Evolutionary conservation across 2,797 vertebrate species (phyloP), one percentile per base, ranked within the genome.

Genomic region (Aulostomus chinensis): DNA sequence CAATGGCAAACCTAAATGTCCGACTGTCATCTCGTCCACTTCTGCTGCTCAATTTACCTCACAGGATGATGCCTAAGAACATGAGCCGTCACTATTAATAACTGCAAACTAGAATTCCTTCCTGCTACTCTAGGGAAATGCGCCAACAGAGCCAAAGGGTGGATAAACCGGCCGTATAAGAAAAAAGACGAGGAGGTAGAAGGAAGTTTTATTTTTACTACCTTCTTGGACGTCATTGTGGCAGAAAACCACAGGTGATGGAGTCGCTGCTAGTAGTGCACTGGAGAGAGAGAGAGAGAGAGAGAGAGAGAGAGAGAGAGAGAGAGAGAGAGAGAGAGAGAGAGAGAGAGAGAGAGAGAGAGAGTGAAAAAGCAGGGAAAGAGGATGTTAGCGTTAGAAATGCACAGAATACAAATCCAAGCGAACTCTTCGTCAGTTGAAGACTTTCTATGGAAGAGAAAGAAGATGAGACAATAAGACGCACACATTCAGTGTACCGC

Each of bases 191-290:
- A n/a, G n/a, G n/a, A n/a, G n/a, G n/a, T n/a, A n/a, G 14, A 30
- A 33, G 7, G 26, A n/a, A 38, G 1, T 39, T 0, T 1, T 20
- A 9, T 59, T 60, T 78, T n/a, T n/a, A n/a, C n/a, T 89, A 98
- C 96, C 96, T 94, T 98, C 96, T 78, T 96, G 94, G 50, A 97
- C 91, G 0, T 98, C 96, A 9, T 98, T 98, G 78, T 98, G 96
- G 76, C 96, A 97, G 83, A 98, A 98, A 20, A 98, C 94, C 54
- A 98, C 95, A 0, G 94, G 94, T 0, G 96, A 98, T 0, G 91
- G 87, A 26, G 95, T 96, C 2, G 86, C 78, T 31, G 89, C 87
- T 36, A 98, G 85, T 47, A 98, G 76, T 3, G 76, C 73, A 75
- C 96, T 98, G 58, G 18, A 4, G 4, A 9, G 28, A 10, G 4